Evolutionary conservation across 2,797 vertebrate species (phyloP).

Genomic region (Pipistrellus nathusii): DNA sequence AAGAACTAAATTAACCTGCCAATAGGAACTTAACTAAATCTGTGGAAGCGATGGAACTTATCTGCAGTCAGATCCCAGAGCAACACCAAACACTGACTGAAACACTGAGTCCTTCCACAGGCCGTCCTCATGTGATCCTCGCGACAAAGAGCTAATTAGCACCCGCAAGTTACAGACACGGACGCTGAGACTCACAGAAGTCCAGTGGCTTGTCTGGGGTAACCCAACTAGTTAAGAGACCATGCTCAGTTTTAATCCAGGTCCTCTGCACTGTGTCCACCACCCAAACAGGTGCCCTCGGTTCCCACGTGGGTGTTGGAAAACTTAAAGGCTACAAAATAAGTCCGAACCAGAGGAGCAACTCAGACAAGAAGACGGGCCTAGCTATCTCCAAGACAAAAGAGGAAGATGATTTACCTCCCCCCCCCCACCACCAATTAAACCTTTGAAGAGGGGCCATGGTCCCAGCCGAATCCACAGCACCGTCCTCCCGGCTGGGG

Average conservation of each 20-base stretch:
- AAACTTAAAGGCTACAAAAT: neutral
- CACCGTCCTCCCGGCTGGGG: constrained; percentile 57
- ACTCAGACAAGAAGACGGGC: neutral
- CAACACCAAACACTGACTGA: neutral
- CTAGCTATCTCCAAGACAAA: neutral
- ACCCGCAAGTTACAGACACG: neutral
- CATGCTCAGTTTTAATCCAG: neutral
- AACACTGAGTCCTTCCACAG: neutral
- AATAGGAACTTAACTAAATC: neutral
- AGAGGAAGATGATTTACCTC: neutral
- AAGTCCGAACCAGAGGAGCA: neutral
- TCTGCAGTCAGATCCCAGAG: neutral
- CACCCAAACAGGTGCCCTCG: neutral
- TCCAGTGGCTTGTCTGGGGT: neutral
- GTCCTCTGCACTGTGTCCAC: neutral
- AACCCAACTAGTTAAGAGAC: neutral
- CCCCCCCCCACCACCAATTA: neutral
- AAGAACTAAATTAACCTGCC: constrained; percentile 11
- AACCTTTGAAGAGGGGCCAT: constrained; percentile 50
- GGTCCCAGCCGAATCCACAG: neutral
- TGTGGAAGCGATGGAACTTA: neutral
- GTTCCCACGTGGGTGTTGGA: neutral
- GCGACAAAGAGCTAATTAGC: neutral
- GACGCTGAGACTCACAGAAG: neutral
- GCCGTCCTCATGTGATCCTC: neutral